Evolutionary conservation across 1,140 invertebrate genomes (phyloP).

Genomic region (Aphis gossypii): DNA sequence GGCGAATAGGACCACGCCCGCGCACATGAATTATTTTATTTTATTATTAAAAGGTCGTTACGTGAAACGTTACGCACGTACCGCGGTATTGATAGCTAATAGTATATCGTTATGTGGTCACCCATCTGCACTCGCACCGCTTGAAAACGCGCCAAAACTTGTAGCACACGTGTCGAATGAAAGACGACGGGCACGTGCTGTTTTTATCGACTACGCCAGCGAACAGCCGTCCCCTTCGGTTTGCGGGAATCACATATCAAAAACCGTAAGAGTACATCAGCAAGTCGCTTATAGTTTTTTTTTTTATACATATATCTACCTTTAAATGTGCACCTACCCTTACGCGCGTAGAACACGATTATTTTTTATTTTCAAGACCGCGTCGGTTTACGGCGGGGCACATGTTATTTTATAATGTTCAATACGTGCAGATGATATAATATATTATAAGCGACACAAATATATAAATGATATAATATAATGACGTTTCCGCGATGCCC

Average conservation of each 20-base stretch:
- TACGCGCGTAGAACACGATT: background rate
- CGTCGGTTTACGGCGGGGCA: too few species aligned
- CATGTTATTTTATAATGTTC: too few species aligned
- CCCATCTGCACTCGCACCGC: background rate
- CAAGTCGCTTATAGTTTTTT: background rate
- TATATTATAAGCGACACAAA: too few species aligned
- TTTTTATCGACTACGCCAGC: background rate
- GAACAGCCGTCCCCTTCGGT: background rate
- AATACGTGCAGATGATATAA: too few species aligned
- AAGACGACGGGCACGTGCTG: background rate
- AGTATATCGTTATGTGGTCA: background rate
- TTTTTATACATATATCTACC: background rate
- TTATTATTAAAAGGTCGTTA: background rate
- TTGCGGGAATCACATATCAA: background rate
- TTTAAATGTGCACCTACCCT: too few species aligned
- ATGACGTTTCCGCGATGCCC: too few species aligned
- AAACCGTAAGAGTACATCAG: background rate
- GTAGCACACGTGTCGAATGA: background rate
- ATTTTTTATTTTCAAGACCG: background rate
- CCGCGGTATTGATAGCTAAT: background rate
- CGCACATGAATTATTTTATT: background rate
- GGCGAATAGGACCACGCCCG: too few species aligned
- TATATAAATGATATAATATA: too few species aligned
- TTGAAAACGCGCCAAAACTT: background rate
- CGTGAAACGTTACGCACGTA: background rate